Conservation (phyloP, 2,888 invertebrate species). For the Taphrorychus bicolor region DNA sequence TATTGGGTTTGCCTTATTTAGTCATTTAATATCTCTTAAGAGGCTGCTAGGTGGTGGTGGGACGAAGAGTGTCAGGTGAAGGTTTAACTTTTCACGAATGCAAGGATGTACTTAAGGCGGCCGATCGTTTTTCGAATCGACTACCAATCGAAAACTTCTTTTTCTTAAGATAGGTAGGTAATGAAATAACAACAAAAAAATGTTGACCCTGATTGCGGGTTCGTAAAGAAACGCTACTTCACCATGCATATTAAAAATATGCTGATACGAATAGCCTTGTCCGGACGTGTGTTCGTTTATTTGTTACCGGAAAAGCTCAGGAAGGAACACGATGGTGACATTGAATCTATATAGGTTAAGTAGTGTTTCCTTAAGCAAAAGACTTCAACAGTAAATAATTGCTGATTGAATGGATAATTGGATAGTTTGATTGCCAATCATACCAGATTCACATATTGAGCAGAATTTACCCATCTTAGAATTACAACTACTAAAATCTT, state of each 20-base stretch:
- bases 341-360: slow-evolving; percentile 33
- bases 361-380: too few species aligned
- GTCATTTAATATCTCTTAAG: slow-evolving; percentile 21
- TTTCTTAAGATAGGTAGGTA: too few species aligned
- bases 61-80: background rate
- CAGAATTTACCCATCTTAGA: too few species aligned
- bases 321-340: slow-evolving; percentile 23
- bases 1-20: slow-evolving; percentile 33
- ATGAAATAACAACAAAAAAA: too few species aligned
- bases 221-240: background rate
- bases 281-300: slow-evolving; percentile 22
- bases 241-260: background rate
- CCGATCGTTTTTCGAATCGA: too few species aligned
- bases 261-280: slow-evolving; percentile 16
- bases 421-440: too few species aligned
- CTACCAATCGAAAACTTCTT: background rate
- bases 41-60: background rate
- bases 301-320: slow-evolving; percentile 33
- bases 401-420: too few species aligned
- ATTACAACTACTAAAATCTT: too few species aligned
- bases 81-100: background rate
- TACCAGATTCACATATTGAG: too few species aligned
- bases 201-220: background rate
- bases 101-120: too few species aligned
- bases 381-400: too few species aligned